Conservation (phyloP, 2,888 invertebrate genomes). For the Dryocosmus kuriphilus region DNA sequence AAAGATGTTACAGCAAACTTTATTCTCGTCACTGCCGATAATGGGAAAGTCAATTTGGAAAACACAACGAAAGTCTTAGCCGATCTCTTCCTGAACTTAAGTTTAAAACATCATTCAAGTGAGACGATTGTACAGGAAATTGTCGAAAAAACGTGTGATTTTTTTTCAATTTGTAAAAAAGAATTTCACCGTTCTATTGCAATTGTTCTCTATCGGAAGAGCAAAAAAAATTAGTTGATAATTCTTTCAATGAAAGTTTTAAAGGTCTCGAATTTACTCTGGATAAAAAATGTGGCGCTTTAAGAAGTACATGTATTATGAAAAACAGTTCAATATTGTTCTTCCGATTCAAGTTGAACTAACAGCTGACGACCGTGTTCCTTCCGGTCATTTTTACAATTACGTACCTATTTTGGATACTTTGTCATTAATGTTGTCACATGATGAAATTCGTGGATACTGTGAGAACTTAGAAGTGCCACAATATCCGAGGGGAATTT, state of each 20-base stretch:
- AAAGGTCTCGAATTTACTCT: too few relatives aligned
- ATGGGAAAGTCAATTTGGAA: not conserved
- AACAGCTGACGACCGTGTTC: not conserved
- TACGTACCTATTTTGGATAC: conserved; percentile 42
- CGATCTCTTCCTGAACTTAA: too few relatives aligned
- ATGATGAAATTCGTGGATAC: conserved; percentile 1
- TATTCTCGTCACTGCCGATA: not conserved
- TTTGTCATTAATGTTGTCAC: not conserved
- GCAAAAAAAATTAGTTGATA: not conserved
- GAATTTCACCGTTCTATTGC: not conserved
- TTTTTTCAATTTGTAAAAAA: not conserved
- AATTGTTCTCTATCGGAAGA: not conserved
- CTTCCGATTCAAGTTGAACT: conserved; percentile 17
- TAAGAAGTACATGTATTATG: conserved; percentile 29
- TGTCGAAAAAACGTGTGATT: not conserved
- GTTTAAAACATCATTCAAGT: not conserved
- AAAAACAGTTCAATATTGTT: conserved; percentile 7
- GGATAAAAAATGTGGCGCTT: too few relatives aligned
- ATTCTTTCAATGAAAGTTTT: too few relatives aligned
- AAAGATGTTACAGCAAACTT: too few relatives aligned
- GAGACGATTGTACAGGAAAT: too few relatives aligned
- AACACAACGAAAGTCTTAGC: too few relatives aligned
- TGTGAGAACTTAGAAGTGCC: not conserved
- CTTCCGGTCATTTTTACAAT: not conserved
- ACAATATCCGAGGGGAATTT: too few relatives aligned